phyloP scores from a whole-genome alignment of 2,888 invertebrate species.

The Xestia ashworthii region DNA sequence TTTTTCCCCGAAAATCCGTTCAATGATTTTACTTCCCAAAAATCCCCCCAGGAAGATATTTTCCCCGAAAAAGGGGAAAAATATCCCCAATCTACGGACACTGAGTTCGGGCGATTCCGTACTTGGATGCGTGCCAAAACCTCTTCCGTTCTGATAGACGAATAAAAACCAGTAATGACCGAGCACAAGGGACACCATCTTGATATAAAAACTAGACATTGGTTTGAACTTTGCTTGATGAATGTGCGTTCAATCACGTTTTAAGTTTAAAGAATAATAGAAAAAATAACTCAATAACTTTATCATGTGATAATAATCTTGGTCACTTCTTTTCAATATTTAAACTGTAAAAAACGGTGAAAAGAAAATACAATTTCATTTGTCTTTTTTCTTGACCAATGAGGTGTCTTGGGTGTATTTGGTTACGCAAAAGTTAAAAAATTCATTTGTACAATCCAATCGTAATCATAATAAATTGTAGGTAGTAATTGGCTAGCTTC shows the following conservation, averaged over 20 bases:
- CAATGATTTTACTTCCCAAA: neutral
- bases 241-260: neutral
- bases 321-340: neutral
- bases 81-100: neutral
- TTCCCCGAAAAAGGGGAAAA: neutral
- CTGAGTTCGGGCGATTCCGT: conserved; percentile 55
- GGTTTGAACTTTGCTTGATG: conserved; percentile 24
- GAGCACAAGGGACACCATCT: conserved; percentile 32
- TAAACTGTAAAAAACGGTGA: neutral
- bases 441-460: neutral
- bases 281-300: neutral
- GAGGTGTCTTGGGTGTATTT: neutral
- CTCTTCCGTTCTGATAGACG: conserved; percentile 67
- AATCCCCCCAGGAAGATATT: neutral
- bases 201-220: conserved; percentile 18
- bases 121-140: conserved; percentile 69
- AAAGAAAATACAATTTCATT: neutral
- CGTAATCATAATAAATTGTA: neutral
- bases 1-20: neutral
- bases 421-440: neutral
- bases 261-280: neutral
- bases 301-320: neutral
- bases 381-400: neutral
- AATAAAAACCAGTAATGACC: conserved; percentile 48
- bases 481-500: no score